Percentiles rank a stretch among this genome's conserved stretches.
Evolutionary conservation across 2,797 vertebrate species (phyloP).

Genomic region (Pipistrellus pygmaeus): DNA sequence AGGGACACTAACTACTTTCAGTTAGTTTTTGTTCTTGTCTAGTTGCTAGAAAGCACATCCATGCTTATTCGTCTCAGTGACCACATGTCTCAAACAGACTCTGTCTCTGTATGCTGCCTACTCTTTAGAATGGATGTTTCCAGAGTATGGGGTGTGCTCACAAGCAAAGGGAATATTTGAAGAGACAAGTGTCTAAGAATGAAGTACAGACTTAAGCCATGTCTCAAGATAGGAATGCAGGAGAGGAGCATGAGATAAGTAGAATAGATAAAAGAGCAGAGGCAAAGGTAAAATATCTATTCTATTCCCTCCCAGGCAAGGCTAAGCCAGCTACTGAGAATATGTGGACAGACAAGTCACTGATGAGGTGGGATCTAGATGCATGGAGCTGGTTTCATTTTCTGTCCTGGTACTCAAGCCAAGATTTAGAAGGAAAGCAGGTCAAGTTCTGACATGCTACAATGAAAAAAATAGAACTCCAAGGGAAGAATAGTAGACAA

Average conservation of each 20-base stretch:
- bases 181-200: not conserved
- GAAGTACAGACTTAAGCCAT: not conserved
- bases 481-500: not conserved
- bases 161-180: not conserved
- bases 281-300: not conserved
- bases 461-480: not conserved
- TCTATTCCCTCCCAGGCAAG: not conserved
- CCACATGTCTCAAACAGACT: not conserved
- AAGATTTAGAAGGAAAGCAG: not conserved
- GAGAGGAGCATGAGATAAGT: not conserved
- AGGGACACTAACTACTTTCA: constrained; percentile 59
- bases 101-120: not conserved
- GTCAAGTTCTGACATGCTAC: not conserved
- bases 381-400: not conserved
- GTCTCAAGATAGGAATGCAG: not conserved
- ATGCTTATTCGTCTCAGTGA: constrained; percentile 21
- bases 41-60: constrained; percentile 27
- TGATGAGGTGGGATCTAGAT: not conserved
- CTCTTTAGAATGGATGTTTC: not conserved
- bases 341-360: not conserved
- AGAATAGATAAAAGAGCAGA: not conserved
- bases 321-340: not conserved
- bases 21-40: constrained; percentile 11
- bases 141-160: not conserved
- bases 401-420: not conserved